Evolutionary conservation across 2,888 invertebrate species (phyloP), one percentile per base, ranked within the genome.

Genomic region (Amiota mariae): DNA sequence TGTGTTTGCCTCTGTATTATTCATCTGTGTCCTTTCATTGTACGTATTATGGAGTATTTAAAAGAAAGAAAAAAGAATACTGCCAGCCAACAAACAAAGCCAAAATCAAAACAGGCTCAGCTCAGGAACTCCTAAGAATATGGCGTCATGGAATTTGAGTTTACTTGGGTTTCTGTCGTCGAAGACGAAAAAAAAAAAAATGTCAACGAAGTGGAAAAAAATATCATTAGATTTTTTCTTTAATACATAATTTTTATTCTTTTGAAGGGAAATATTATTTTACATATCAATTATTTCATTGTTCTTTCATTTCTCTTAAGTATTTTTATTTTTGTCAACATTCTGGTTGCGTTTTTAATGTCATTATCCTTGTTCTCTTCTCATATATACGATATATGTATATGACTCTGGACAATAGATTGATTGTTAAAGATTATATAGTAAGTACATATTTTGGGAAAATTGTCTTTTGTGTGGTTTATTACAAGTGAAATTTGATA

Each of bases 201-300:
- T 81, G 76, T 75, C 78, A 77, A 68, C 71, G 73, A 71, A 73
- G 68, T 66, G 72, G 64, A 73, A 77, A 76, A 36, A 73, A 73
- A 73, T 73, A 66, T 64, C 71, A 73, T 73, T 73, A 73, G 76
- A 75, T 20, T 74, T 67, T 70, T 71, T 73, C 57, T 66, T 61
- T 18, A 59, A 20, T 8, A 18, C 59, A 70, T 70, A 67, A 18
- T 12, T 72, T 68, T 11, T 63, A 18, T 59, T 71, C 77, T 81
- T 78, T 20, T 78, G 76, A 77, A 76, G 78, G 75, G 80, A 82
- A 84, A 87, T 89, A 89, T 89, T 88, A 89, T 85, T 89, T 89
- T 88, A 89, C 88, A 88, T 88, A 88, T 88, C 89, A 89, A 87
- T 88, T 89, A 88, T 36, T 81, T 78, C 80, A 83, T 89, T 89